Evolutionary conservation across 2,888 invertebrate species (phyloP).

Genomic region (Acanthococcus lagerstroemiae): DNA sequence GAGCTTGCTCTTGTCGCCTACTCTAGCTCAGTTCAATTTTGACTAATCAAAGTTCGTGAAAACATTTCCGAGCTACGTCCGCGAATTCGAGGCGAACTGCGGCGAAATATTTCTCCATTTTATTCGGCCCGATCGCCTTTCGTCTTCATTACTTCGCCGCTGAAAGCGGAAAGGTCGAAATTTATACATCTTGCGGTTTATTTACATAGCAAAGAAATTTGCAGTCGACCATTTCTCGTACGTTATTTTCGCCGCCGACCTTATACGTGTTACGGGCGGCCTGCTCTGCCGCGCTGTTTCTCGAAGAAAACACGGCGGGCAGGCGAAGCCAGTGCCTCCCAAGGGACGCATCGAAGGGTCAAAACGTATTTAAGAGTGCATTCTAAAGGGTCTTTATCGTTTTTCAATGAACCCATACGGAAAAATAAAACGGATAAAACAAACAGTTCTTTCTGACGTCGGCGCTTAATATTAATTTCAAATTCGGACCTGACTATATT

Average conservation of each 20-base stretch:
- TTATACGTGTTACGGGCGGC: no score
- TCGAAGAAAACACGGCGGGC: background rate
- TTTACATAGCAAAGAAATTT: constrained; percentile 28
- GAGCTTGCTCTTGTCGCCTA: no score
- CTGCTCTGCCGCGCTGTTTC: background rate
- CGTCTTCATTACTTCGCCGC: background rate
- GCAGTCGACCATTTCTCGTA: no score
- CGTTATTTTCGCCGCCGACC: no score
- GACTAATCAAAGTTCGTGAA: no score
- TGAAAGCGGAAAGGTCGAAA: background rate
- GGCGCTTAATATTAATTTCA: constrained; percentile 31
- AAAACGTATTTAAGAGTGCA: constrained; percentile 30
- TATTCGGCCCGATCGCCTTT: background rate
- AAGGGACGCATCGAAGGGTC: constrained; percentile 29
- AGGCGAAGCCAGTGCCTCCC: constrained; percentile 22
- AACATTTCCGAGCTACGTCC: no score
- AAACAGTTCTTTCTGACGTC: constrained; percentile 29
- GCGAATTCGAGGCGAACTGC: no score
- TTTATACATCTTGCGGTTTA: constrained; percentile 3
- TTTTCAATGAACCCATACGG: constrained; percentile 29
- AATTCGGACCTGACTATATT: constrained; percentile 29
- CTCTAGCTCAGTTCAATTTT: no score
- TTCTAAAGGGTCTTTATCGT: constrained; percentile 30
- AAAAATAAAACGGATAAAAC: constrained; percentile 31
- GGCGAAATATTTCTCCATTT: background rate